Base-by-base conservation (phyloP, 2,113 vertebrate genomes). In the Peromyscus polionotus region DNA sequence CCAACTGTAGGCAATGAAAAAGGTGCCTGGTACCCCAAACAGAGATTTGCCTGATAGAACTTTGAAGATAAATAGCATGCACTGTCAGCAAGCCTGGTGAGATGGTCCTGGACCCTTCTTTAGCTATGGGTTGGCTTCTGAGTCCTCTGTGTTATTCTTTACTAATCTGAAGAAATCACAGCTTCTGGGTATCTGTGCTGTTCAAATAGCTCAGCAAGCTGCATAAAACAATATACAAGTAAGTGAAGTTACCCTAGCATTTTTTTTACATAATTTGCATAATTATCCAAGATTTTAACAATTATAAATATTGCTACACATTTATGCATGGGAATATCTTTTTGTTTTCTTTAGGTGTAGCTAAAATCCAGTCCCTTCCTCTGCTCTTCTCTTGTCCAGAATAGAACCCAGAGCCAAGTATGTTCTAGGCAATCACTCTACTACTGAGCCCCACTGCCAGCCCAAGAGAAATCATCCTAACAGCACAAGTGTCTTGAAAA, bases 141-240 rank as follows among this genome's bases (percentile, higher is more conserved):
- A 96, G 67, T 98, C 98, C 97, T 98, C 97, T 98, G 94, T 97
- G 98, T 98, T 98, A 98, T 98, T 98, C 97, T 98, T 98, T 98
- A 98, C 98, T 98, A 98, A 98, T 98, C 97, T 98, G 97, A 98
- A 98, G 97, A 97, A 98, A 98, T 98, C 95, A 97, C 93, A 98
- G 97, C 94, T 98, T 98, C 95, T 98, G 98, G 97, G 95, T 98
- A 79, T 98, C 96, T 90, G 95, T 80, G 80, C 79, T 97, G 51
- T 98, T 98, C 98, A 98, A 98, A 97, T 98, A 97, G 90, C 98
- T 94, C 81, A 70, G 83, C 97, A 42, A 95, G 26, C 73, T 97
- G 98, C 97, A 61, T 61, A 85, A 88, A 95, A 77, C 70, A 96
- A 89, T 96, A 31, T 28, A 92, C 36, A 92, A 93, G 95, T 97